Evolutionary conservation across 2,797 vertebrate species (phyloP), one percentile per base, ranked within the genome.

Genomic region (Taeniopygia guttata): DNA sequence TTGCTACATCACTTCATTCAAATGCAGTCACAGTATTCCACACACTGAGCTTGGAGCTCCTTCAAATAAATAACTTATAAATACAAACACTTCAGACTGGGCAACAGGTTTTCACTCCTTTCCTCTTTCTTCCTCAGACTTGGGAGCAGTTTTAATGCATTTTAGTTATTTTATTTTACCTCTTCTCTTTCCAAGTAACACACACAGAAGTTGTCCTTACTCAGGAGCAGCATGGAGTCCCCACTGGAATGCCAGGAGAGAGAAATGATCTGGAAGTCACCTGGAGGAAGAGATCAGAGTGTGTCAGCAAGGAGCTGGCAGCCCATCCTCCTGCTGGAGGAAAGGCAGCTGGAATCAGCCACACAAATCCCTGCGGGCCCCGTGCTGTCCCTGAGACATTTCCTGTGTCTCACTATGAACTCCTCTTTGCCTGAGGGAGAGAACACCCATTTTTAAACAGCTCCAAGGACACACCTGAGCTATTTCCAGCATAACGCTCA

Each of bases 131-230:
- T 85, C 79, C 87, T 88, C 77, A 84, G 49, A 45, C 36, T 3
- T 29, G 38, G 15, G 27, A 82, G 67, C 38, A 1, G n/a, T 59
- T 68, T 56, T 70, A 66, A 58, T 16, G 43, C 58, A 30, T 59
- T 78, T 90, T 43, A 54, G 74, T 54, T 34, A 10, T 49, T 51
- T 38, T 58, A 88, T 32, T 95, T 49, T 46, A 81, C 52, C 32
- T 98, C 97, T 76, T 98, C 97, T 22, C 95, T 96, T 70, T 99
- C 98, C 95, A 99, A 98, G 97, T 99, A 99, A 93, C 99, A 99
- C 79, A 99, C 95, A 85, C 99, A 99, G 77, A 99, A 97, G 94
- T 98, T 98, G 19, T 99, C 99, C 95, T 99, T 99, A 43, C 98
- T 98, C 48, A 99, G 92, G 43, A 99, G 98, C 19, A 98, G 97